Base-by-base conservation (phyloP, 1,140 invertebrate species). In the Subanguina moxae region DNA sequence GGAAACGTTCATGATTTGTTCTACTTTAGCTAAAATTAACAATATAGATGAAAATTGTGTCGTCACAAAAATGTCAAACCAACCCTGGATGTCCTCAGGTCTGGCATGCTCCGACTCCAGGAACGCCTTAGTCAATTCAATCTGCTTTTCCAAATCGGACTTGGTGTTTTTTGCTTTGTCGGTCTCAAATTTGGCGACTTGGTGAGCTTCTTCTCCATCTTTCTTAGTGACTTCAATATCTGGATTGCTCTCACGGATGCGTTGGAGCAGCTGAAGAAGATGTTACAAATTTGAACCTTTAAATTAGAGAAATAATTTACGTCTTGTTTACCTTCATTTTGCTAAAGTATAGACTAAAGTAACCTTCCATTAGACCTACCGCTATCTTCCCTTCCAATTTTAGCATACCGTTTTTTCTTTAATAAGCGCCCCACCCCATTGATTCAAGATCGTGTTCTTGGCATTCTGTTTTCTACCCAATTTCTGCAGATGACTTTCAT, bases 51-150 rank as follows among this genome's bases (percentile, higher is more conserved):
- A n/a, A n/a, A n/a, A n/a, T n/a, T n/a, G n/a, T n/a, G n/a, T n/a
- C n/a, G n/a, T n/a, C n/a, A n/a, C n/a, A n/a, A n/a, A n/a, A n/a
- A n/a, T n/a, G n/a, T n/a, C n/a, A n/a, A n/a, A 38, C 32, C 32
- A 3, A 38, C 32, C 32, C 32, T 70, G 72, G 62, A 82, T 82
- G 58, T 78, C 68, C 45, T 77, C 81, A n/a, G 78, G 79, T 15
- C 45, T 67, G 8, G 77, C 68, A 23, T 67, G 65, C 11, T 82
- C 61, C 15, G 62, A 58, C 45, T 80, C 73, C 23, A 83, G 43
- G 43, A 83, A 82, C 19, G 62, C 69, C 56, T 72, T 66, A 30
- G 81, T 80, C 30, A 75, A 52, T 15, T 80, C 52, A n/a, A 79
- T 46, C 32, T 75, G 68, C 28, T 75, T 58, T 8, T 71, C 61